These are phyloP conservation scores for Sebastes hopkinsi DNA, from an alignment of 2,797 vertebrate species.

Conservation along the genomic window DNA sequence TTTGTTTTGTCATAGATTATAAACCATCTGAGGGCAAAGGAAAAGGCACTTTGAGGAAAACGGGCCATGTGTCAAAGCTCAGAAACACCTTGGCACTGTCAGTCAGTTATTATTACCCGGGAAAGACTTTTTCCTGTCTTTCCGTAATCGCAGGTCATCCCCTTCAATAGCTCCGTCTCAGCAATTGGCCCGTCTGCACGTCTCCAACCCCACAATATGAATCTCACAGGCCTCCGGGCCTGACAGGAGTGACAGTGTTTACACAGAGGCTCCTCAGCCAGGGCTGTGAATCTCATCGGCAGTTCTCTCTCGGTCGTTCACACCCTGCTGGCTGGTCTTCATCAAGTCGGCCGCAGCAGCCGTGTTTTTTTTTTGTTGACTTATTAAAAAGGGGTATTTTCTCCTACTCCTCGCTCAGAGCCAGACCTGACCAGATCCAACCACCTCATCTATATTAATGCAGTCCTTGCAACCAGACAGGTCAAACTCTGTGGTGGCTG, in stretches of 20 bases:
- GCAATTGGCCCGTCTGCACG: constrained; percentile 60
- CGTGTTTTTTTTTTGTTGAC: constrained; percentile 52
- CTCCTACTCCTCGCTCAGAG: constrained; percentile 8
- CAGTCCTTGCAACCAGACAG: constrained; percentile 31
- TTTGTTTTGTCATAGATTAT: constrained; percentile 39
- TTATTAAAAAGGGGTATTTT: constrained; percentile 56
- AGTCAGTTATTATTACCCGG: constrained; percentile 53
- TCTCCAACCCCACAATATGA: constrained; percentile 65
- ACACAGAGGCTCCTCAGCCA: constrained; percentile 66
- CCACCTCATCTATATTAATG: constrained; percentile 56
- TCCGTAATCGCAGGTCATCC: constrained; percentile 65
- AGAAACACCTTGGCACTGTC: constrained; percentile 60
- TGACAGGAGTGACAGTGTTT: constrained; percentile 77
- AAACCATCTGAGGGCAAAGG: constrained; percentile 32
- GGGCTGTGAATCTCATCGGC: constrained; percentile 66
- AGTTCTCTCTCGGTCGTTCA: constrained; percentile 53
- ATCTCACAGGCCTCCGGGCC: constrained; percentile 51
- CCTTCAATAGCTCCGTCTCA: constrained; percentile 52
- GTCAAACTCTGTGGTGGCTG: constrained; percentile 54
- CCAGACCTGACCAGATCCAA: constrained; percentile 39
- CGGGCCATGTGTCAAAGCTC: constrained; percentile 55
- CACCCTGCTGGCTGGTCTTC: constrained; percentile 66
- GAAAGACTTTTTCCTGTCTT: constrained; percentile 49
- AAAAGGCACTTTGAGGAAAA: constrained; percentile 41
- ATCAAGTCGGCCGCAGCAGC: constrained; percentile 54